Percentiles rank a stretch among this genome's conserved stretches.
phyloP scores from a whole-genome alignment of 2,113 vertebrate genomes.

The Chionis minor region DNA sequence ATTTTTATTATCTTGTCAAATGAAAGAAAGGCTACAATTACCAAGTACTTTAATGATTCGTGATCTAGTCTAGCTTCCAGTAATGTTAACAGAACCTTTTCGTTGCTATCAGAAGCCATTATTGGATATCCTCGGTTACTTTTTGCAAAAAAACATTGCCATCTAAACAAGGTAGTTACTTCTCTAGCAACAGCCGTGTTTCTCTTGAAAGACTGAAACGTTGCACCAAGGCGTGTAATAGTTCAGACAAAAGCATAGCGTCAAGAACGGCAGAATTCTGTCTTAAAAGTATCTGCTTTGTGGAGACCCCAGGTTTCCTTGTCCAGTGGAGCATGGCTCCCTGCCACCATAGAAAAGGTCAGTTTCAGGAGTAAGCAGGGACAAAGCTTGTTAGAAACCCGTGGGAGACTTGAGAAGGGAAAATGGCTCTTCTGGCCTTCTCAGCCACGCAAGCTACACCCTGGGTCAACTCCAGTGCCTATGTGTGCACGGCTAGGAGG shows the following conservation, averaged over 20 bases:
- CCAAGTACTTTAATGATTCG: neutral
- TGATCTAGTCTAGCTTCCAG: neutral
- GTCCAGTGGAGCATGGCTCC: fast-evolving
- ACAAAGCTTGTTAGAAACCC: neutral
- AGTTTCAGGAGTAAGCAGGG: neutral
- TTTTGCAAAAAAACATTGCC: neutral
- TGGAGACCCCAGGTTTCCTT: neutral
- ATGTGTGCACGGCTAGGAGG: neutral
- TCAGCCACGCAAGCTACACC: neutral
- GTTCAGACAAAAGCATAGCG: neutral
- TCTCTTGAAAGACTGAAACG: neutral
- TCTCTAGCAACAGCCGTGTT: neutral
- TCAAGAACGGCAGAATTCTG: neutral
- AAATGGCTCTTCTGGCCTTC: neutral
- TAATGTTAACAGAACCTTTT: neutral
- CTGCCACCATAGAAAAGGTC: neutral
- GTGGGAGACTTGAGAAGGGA: neutral
- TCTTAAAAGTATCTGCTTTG: neutral
- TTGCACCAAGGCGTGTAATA: neutral
- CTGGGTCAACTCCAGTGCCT: fast-evolving
- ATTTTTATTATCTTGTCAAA: neutral
- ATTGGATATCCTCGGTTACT: neutral
- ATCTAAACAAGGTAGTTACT: neutral
- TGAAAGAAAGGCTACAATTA: neutral
- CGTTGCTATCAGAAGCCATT: neutral